Evolutionary conservation across 2,797 vertebrate genomes (phyloP).

Genomic region (Eutrigla gurnardus): DNA sequence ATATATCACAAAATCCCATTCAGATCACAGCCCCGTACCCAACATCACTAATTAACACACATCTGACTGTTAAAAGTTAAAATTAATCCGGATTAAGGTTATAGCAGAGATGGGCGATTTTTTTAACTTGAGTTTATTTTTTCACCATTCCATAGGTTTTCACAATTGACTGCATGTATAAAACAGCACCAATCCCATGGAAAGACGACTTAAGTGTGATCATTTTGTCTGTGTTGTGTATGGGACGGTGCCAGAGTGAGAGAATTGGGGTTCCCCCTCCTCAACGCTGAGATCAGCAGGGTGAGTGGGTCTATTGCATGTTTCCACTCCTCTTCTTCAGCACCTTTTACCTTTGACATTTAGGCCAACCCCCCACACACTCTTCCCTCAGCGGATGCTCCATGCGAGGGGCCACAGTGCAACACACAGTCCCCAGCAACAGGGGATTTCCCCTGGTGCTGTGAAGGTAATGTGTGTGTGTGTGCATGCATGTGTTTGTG

Average conservation of each 20-base stretch:
- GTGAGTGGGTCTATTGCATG: conserved; percentile 75
- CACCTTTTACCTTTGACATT: conserved; percentile 82
- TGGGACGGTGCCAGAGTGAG: conserved; percentile 41
- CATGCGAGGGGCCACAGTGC: conserved; percentile 61
- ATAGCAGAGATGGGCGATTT: not conserved
- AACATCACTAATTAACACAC: not conserved
- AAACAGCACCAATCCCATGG: conserved; percentile 44
- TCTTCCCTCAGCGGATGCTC: conserved; percentile 67
- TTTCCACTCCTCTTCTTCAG: conserved; percentile 69
- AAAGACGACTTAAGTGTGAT: conserved; percentile 52
- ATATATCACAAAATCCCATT: conserved; percentile 5
- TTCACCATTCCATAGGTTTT: not conserved
- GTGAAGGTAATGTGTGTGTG: conserved; percentile 44
- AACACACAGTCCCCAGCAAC: conserved; percentile 50
- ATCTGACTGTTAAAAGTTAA: not conserved
- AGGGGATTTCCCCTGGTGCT: conserved; percentile 70
- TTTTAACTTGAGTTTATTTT: conserved; percentile 8
- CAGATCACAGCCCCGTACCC: not conserved
- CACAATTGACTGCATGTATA: conserved; percentile 15
- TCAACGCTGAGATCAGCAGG: conserved; percentile 53
- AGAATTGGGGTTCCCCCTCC: conserved; percentile 74
- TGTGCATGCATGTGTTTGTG: conserved; percentile 16
- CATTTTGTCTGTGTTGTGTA: conserved; percentile 49
- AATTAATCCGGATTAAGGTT: not conserved
- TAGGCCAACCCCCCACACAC: conserved; percentile 76